Conservation (phyloP, 1,140 invertebrate genomes). For the Pararge aegeria region DNA sequence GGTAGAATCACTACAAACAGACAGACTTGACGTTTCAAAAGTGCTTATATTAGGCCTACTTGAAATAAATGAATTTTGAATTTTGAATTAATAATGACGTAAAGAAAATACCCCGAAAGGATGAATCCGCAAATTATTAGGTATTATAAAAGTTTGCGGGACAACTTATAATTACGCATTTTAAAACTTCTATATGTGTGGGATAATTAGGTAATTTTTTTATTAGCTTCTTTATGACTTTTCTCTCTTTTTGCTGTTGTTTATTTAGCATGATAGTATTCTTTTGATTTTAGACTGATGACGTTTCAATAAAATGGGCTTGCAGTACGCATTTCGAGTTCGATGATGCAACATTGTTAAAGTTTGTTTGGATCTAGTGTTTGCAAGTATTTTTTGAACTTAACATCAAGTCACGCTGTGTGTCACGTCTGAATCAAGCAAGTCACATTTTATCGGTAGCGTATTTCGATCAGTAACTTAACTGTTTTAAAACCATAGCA, state of each 20-base stretch:
- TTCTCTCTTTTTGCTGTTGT: background rate
- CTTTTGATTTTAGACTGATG: constrained; percentile 12
- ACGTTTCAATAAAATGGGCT: constrained; percentile 42
- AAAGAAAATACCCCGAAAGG: too few relatives aligned
- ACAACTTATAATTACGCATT: too few relatives aligned
- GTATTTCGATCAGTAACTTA: background rate
- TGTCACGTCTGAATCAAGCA: constrained; percentile 24
- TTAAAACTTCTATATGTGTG: too few relatives aligned
- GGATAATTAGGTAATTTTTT: too few relatives aligned
- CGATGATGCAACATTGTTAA: constrained; percentile 49
- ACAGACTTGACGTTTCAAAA: too few relatives aligned
- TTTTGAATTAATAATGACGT: too few relatives aligned
- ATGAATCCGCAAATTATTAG: too few relatives aligned
- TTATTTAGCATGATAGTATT: background rate
- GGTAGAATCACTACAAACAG: too few relatives aligned
- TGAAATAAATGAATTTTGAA: too few relatives aligned
- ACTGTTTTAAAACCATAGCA: background rate
- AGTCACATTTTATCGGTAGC: constrained; percentile 11
- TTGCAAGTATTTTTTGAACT: constrained; percentile 36
- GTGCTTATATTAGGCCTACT: too few relatives aligned
- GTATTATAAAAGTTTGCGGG: too few relatives aligned
- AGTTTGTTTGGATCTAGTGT: constrained; percentile 44
- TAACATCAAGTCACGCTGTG: constrained; percentile 32
- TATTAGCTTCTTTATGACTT: too few relatives aligned
- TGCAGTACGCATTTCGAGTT: constrained; percentile 64